Percentiles rank a stretch among this genome's conserved stretches.
phyloP scores from a whole-genome alignment of 2,888 invertebrate genomes.

The Julus scandinavius region DNA sequence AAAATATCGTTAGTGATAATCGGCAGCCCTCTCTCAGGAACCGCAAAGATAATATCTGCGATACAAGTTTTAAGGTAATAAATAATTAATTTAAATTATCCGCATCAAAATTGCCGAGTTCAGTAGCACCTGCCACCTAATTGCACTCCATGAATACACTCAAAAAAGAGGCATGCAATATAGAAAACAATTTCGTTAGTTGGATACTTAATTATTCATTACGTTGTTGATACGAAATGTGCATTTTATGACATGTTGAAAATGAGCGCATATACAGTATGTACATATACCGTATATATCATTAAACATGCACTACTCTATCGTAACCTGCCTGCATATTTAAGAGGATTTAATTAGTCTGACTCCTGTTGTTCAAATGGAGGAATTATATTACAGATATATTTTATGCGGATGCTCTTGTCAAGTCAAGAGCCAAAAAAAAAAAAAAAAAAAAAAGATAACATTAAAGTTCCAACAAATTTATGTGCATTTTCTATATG shows the following conservation, averaged over 20 bases:
- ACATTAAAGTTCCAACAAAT: not conserved
- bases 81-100: constrained; percentile 12
- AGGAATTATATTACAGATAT: not conserved
- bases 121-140: not conserved
- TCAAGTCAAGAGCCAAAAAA: not conserved
- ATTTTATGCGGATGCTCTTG: constrained; percentile 9
- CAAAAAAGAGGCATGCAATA: constrained; percentile 4
- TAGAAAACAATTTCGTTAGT: constrained; percentile 21
- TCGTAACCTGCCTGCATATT: constrained; percentile 11
- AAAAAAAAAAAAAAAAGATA: not conserved
- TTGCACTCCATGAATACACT: not conserved
- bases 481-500: not conserved
- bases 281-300: not conserved
- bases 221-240: constrained; percentile 7
- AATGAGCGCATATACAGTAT: not conserved
- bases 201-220: constrained; percentile 33
- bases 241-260: constrained; percentile 33
- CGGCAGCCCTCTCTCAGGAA: not conserved
- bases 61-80: not conserved
- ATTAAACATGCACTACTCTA: not conserved
- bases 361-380: not conserved
- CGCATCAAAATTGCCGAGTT: constrained; percentile 16
- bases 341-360: constrained; percentile 8
- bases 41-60: not conserved
- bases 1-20: not conserved